These are phyloP conservation scores for Agrochola lychnidis DNA, from an alignment of 2,888 invertebrate genomes.

Conservation along the genomic window DNA sequence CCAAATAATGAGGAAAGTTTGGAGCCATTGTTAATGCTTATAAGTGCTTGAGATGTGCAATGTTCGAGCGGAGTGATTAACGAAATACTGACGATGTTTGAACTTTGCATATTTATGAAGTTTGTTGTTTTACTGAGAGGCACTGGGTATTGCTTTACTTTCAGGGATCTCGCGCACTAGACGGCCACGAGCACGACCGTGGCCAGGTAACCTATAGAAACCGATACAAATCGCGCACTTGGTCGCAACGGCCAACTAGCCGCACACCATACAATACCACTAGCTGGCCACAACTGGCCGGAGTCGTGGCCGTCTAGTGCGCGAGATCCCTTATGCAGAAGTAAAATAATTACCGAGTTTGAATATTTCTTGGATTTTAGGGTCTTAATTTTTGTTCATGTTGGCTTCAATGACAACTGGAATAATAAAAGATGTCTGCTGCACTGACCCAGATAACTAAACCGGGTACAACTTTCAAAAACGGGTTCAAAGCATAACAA, in stretches of 20 bases:
- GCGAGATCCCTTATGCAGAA: neutral
- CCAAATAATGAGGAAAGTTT: conserved; percentile 69
- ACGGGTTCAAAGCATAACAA: neutral
- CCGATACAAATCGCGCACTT: no score
- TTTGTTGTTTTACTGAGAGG: conserved; percentile 41
- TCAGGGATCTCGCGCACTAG: neutral
- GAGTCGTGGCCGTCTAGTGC: no score
- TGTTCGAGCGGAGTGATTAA: conserved; percentile 60
- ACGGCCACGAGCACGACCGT: no score
- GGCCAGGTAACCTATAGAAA: no score
- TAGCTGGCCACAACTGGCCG: no score
- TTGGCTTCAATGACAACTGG: neutral
- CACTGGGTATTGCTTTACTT: neutral
- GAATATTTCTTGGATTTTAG: neutral
- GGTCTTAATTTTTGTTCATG: neutral
- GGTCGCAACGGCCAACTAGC: no score
- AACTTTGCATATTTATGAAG: conserved; percentile 42
- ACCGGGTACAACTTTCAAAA: neutral
- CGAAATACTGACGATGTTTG: conserved; percentile 47
- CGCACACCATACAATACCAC: no score
- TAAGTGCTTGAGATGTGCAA: conserved; percentile 63
- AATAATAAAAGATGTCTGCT: neutral
- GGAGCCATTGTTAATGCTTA: conserved; percentile 65
- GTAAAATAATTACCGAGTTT: neutral
- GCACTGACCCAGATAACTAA: neutral